Conservation (phyloP, 2,797 vertebrate species). For the Heteromormyrus szaboi region DNA sequence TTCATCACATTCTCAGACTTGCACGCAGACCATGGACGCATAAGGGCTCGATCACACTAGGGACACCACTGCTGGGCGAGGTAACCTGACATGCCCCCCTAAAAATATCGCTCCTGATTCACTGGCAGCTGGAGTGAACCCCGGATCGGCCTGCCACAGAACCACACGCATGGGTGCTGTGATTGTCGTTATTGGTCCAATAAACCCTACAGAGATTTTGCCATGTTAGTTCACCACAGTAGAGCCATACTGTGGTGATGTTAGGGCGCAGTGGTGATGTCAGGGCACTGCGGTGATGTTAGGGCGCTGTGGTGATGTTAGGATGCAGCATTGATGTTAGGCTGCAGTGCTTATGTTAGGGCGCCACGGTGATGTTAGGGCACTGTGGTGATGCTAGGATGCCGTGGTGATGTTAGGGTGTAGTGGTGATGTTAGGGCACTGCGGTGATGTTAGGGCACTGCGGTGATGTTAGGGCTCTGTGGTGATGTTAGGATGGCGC, state of each 20-base stretch:
- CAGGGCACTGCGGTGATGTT: too few species aligned
- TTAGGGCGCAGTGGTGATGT: too few species aligned
- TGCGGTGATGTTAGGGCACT: too few species aligned
- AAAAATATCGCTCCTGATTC: neutral
- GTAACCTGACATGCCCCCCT: neutral
- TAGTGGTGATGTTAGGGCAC: too few species aligned
- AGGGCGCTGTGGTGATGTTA: too few species aligned
- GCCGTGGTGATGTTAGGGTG: fast-evolving
- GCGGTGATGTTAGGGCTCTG: neutral
- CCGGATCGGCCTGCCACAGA: neutral
- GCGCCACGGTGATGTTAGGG: too few species aligned
- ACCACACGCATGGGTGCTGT: neutral
- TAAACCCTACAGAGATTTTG: neutral
- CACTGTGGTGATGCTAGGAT: too few species aligned
- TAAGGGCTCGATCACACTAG: neutral
- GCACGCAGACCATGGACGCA: neutral
- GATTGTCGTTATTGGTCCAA: neutral
- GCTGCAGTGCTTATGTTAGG: too few species aligned
- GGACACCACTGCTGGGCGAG: neutral
- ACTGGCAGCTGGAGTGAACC: neutral
- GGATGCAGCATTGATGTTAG: too few species aligned
- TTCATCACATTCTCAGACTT: neutral
- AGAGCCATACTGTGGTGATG: neutral
- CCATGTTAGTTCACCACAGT: neutral
- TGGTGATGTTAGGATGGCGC: too few species aligned